Conservation (phyloP, 2,113 vertebrate species). For the Ophiodon elongatus region DNA sequence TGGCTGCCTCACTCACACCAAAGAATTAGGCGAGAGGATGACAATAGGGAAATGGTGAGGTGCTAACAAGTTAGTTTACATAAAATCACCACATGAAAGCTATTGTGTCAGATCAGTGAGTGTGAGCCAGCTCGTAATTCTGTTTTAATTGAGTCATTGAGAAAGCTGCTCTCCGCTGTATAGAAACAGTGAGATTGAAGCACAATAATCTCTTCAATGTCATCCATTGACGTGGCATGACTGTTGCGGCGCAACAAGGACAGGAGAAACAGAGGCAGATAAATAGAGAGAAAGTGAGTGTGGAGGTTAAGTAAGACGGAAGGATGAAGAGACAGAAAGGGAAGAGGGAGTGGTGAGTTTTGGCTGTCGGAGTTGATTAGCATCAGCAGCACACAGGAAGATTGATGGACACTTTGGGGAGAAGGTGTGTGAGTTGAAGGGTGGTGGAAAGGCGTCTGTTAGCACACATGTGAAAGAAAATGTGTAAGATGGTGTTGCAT, state of each 20-base stretch:
- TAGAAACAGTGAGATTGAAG: conserved; percentile 39
- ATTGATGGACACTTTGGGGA: conserved; percentile 65
- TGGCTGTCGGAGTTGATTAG: conserved; percentile 72
- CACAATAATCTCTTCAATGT: conserved; percentile 59
- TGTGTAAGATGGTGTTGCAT: neutral
- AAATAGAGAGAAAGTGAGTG: conserved; percentile 54
- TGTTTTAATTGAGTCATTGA: conserved; percentile 59
- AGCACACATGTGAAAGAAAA: conserved; percentile 12
- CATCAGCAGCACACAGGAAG: conserved; percentile 46
- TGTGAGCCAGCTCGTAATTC: conserved; percentile 40
- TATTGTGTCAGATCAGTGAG: conserved; percentile 42
- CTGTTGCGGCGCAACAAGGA: conserved; percentile 51
- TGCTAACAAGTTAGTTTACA: conserved; percentile 35
- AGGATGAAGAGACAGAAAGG: conserved; percentile 51
- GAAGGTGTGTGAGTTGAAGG: conserved; percentile 32
- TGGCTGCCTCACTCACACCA: conserved; percentile 29
- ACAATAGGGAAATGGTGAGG: conserved; percentile 16
- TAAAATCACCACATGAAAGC: conserved; percentile 46
- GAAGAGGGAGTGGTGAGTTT: conserved; percentile 47
- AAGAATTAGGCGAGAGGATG: conserved; percentile 9
- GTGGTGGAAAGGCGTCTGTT: conserved; percentile 34
- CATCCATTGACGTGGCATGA: conserved; percentile 40
- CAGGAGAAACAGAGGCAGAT: conserved; percentile 42
- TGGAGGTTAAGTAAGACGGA: conserved; percentile 65
- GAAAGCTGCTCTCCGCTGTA: conserved; percentile 37